Evolutionary conservation across 2,113 vertebrate species (phyloP), one percentile per base, ranked within the genome.

Genomic region (Formicarius rufipectus): DNA sequence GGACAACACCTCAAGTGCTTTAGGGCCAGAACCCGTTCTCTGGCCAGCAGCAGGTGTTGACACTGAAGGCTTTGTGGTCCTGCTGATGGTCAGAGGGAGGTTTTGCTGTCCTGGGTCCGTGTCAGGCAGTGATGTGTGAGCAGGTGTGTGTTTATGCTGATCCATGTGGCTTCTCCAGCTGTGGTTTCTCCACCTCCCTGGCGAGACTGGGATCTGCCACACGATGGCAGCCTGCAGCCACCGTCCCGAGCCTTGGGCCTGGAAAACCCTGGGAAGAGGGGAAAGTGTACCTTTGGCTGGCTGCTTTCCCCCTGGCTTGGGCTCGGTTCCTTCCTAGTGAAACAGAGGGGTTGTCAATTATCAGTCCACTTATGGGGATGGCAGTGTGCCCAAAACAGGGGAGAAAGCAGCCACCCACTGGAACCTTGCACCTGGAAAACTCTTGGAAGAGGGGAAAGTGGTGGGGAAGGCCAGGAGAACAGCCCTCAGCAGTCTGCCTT

Each of bases 141-240:
- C 42, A 37, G 42, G 12, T 12, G 24, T 14, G 24, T 14, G 55
- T 50, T 66, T 37, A 18, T 37, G 14, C 39, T 52, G 84, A 6
- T 35, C 4, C 2, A 5, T 24, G 47, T 87, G 81, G 42, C 9
- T 78, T 68, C n/a, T 60, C 74, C 66, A 31, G 45, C 35, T 56
- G 56, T 23, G 25, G 6, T 71, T 74, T 10, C 9, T 42, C 24
- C 24, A 0, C 25, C 14, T 96, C 67, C 35, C 45, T 42, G 94
- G 52, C 31, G 5, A 77, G 75, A 7, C 79, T 45, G 3, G 56
- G 66, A 66, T 19, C 56, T 52, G 59, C 98, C 98, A 98, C 97
- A 90, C 82, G 98, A 63, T 97, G 98, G 98, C 98, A 98, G 97
- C 90, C 64, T 49, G 14, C 45, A 24, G 52, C 81, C 91, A 31